Evolutionary conservation across 2,113 vertebrate species (phyloP).

Genomic region (Podarcis muralis): DNA sequence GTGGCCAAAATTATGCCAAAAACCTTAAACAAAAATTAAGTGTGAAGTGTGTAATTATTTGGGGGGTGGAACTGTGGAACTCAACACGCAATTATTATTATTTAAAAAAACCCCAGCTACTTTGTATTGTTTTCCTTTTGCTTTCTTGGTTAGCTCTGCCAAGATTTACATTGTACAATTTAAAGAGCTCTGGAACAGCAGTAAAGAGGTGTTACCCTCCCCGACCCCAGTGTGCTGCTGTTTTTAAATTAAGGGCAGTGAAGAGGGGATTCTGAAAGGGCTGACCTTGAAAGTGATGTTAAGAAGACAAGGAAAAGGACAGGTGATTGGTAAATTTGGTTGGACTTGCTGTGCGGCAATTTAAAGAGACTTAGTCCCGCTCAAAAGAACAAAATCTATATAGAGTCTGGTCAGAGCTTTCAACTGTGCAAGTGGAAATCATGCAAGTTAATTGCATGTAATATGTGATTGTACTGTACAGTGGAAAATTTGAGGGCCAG

Average conservation of each 20-base stretch:
- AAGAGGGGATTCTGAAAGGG: neutral
- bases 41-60: too few species aligned
- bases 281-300: neutral
- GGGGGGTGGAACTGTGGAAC: too few species aligned
- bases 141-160: neutral
- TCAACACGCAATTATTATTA: too few species aligned
- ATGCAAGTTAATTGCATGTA: too few species aligned
- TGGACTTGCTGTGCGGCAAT: neutral
- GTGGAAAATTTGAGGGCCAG: too few species aligned
- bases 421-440: too few species aligned
- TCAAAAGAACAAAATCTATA: neutral
- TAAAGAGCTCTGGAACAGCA: neutral
- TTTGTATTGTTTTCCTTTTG: slow-evolving; percentile 48
- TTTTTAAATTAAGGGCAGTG: neutral
- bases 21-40: too few species aligned
- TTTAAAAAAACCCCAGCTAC: neutral
- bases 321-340: neutral
- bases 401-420: neutral
- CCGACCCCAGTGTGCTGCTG: neutral
- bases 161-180: neutral
- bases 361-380: neutral
- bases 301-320: neutral
- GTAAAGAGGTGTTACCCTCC: neutral
- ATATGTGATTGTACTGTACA: too few species aligned
- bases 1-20: too few species aligned